These are phyloP conservation scores for Phyto melanocephala DNA, from an alignment of 2,888 invertebrate species.

Conservation along the genomic window DNA sequence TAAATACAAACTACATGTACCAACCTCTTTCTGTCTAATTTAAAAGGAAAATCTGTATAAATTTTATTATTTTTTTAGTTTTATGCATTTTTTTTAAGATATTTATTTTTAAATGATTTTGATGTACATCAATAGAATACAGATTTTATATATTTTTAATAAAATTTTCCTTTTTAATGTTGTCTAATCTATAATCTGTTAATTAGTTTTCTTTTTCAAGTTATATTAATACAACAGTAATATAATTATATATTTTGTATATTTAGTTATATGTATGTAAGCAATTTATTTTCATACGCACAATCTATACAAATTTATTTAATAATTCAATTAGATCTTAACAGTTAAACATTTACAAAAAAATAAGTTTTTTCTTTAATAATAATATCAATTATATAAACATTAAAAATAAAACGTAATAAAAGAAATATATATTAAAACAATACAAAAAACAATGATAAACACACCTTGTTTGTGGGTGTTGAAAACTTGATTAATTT, in stretches of 20 bases:
- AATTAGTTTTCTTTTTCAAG: slow-evolving; percentile 30
- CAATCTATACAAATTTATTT: background rate
- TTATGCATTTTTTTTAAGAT: slow-evolving; percentile 2
- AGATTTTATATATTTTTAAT: slow-evolving; percentile 33
- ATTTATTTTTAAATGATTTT: slow-evolving; percentile 42
- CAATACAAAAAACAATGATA: slow-evolving; percentile 11
- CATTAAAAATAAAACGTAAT: background rate
- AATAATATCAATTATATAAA: slow-evolving; percentile 10
- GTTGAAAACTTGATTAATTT: background rate
- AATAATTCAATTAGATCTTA: slow-evolving; percentile 24
- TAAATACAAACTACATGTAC: no score
- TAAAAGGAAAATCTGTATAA: no score
- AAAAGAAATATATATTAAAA: slow-evolving; percentile 4
- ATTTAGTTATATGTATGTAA: background rate
- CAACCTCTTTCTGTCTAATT: no score
- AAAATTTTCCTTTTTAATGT: slow-evolving; percentile 8
- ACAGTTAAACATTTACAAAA: slow-evolving; percentile 42
- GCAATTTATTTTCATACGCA: background rate
- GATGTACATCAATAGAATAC: slow-evolving; percentile 46
- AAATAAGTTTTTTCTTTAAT: slow-evolving; percentile 34
- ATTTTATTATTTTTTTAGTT: slow-evolving; percentile 18
- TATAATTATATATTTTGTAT: no score
- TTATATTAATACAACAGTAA: no score
- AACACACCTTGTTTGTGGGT: background rate
- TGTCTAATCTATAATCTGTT: slow-evolving; percentile 29